Conservation (phyloP, 1,140 invertebrate genomes). For the Pseudobourletiella spinata region DNA sequence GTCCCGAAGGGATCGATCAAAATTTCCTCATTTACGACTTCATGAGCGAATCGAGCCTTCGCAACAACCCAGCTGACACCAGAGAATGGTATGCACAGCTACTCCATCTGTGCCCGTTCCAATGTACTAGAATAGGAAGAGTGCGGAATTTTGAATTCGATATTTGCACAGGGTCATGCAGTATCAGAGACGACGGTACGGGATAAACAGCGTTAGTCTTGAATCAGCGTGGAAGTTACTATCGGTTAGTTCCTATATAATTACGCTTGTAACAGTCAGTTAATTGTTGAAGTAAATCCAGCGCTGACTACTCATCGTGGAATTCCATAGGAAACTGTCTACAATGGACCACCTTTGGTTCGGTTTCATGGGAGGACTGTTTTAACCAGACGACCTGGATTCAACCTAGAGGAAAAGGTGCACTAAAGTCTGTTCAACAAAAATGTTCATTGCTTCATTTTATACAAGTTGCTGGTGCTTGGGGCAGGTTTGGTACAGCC, state of each 20-base stretch:
- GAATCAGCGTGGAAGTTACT: slow-evolving; percentile 54
- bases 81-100: no score
- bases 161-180: slow-evolving; percentile 52
- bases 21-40: no score
- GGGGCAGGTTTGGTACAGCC: slow-evolving; percentile 62
- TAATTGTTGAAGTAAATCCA: no score
- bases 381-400: slow-evolving; percentile 56
- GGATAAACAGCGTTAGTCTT: slow-evolving; percentile 49
- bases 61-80: no score
- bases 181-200: slow-evolving; percentile 62
- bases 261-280: no score
- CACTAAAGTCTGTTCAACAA: neutral
- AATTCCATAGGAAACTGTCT: slow-evolving; percentile 51
- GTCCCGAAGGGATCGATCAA: no score
- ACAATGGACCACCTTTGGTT: slow-evolving; percentile 53
- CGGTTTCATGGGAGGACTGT: slow-evolving; percentile 65
- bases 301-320: no score
- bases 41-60: no score
- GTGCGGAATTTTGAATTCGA: no score
- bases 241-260: no score
- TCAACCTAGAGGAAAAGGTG: slow-evolving; percentile 46
- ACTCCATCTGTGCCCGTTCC: no score
- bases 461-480: neutral
- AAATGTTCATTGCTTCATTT: neutral
- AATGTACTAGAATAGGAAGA: no score